Base-by-base conservation (phyloP, 2,797 vertebrate species). In the Cephalopachus bancanus region DNA sequence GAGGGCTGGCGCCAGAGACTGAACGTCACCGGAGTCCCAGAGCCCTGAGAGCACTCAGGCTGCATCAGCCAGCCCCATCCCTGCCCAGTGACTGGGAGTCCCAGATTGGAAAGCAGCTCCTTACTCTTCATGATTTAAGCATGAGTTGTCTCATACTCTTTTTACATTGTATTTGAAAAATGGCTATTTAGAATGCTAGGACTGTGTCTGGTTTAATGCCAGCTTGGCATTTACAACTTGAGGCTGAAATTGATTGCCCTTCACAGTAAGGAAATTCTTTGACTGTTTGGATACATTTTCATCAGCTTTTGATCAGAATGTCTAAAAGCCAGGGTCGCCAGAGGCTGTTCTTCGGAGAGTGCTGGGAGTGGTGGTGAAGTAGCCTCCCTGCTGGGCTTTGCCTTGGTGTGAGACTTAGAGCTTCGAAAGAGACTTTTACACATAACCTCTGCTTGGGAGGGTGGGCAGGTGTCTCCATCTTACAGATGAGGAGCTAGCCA, bases 381-480 rank as follows among this genome's bases (percentile, higher is more conserved):
- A 15, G 15, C 51, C 0, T 0, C 28, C 11, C 7, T 15, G 22
- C 37, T 1, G 0, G 2, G 2, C 84, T 72, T 30, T 44, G 51
- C 75, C 3, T 5, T 53, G 17, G 1, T 30, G 3, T n/a, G 65
- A 76, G 37, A 10, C 26, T n/a, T 28, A 14, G 53, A 57, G 71
- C 65, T 16, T 37, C 72, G n/a, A 5, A 1, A 3, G n/a, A n/a
- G 1, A 3, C 28, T 10, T 78, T 20, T 5, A 5, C 2, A 0
- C 30, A 0, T 7, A 30, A 24, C 33, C 69, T 59, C 24, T 15
- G 14, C 7, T 0, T 1, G 26, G 59, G 30, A 26, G 11, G 9
- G 11, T 7, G 5, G 24, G 64, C 4, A 0, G 10, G 51, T 57
- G 72, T 51, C 16, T 33, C 55, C n/a, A 7, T 28, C 37, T n/a